A percentile compares a stretch with the other conserved stretches of the same genome.
Conservation (phyloP, 2,797 vertebrate genomes). For the Austrolebias charrua region DNA sequence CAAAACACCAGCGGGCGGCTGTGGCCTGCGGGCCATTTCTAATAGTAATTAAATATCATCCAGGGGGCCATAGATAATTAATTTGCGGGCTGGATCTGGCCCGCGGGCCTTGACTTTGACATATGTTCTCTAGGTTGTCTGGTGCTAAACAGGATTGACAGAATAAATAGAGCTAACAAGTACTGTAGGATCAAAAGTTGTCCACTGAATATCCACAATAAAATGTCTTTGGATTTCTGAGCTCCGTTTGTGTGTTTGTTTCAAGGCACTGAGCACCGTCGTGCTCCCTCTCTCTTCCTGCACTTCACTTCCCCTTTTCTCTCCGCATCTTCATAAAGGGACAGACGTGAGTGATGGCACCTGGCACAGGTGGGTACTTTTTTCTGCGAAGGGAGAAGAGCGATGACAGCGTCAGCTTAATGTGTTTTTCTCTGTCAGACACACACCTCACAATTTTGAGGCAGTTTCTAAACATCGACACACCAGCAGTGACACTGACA, state of each 20-base stretch:
- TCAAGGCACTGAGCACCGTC: slow-evolving; percentile 1
- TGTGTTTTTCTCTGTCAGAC: slow-evolving; percentile 32
- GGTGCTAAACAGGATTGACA: slow-evolving; percentile 6
- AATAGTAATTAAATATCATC: too few species aligned
- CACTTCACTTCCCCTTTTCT: slow-evolving; percentile 14
- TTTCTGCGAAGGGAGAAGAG: slow-evolving; percentile 44
- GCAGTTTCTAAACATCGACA: slow-evolving; percentile 14
- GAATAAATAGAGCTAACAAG: slow-evolving; percentile 15
- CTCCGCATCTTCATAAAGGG: slow-evolving; percentile 33
- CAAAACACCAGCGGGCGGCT: too few species aligned
- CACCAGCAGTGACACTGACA: slow-evolving; percentile 24
- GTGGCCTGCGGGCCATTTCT: too few species aligned
- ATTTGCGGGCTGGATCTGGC: too few species aligned
- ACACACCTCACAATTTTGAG: slow-evolving; percentile 18
- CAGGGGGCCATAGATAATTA: too few species aligned
- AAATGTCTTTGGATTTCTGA: slow-evolving; percentile 34
- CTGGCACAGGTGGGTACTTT: slow-evolving; percentile 52
- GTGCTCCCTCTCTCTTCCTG: neutral
- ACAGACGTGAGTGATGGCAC: slow-evolving; percentile 46
- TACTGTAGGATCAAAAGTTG: slow-evolving; percentile 13
- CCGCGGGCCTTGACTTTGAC: too few species aligned
- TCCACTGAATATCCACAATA: slow-evolving; percentile 28
- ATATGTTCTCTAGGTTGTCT: neutral
- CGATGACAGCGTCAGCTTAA: slow-evolving; percentile 52
- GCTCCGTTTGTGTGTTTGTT: slow-evolving; percentile 9